Percentiles rank a stretch among this genome's conserved stretches.
phyloP scores from a whole-genome alignment of 2,888 invertebrate genomes.

The Trissonchulus sp. region DNA sequence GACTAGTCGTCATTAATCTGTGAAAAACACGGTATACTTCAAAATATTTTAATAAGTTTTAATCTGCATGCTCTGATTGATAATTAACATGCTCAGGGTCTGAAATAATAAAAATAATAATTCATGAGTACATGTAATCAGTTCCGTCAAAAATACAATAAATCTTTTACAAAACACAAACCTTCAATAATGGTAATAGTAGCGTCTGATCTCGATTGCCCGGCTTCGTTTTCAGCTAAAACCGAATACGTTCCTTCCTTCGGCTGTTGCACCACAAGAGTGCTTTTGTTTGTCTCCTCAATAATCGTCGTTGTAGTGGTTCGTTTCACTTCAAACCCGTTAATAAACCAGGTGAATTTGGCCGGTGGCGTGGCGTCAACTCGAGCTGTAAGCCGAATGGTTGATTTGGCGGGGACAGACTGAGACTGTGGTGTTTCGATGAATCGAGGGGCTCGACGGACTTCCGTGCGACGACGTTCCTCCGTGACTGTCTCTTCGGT shows the following conservation, averaged over 20 bases:
- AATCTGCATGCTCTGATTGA: too few relatives aligned
- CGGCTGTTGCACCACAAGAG: not conserved
- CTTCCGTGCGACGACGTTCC: not conserved
- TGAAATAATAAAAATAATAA: too few relatives aligned
- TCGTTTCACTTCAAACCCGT: constrained; percentile 17
- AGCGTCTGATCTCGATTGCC: constrained; percentile 60
- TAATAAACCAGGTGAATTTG: constrained; percentile 59
- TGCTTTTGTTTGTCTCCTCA: not conserved
- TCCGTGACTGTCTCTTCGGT: not conserved
- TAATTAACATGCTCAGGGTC: too few relatives aligned
- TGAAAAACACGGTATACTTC: too few relatives aligned
- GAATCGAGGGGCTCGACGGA: not conserved
- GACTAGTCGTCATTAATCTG: too few relatives aligned
- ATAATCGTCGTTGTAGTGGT: not conserved
- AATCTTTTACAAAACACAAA: not conserved
- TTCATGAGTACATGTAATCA: too few relatives aligned
- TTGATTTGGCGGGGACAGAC: not conserved
- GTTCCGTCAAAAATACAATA: too few relatives aligned
- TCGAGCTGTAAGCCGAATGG: constrained; percentile 60
- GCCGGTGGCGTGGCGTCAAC: constrained; percentile 65
- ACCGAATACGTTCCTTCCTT: constrained; percentile 69
- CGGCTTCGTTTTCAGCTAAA: constrained; percentile 79
- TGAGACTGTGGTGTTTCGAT: not conserved
- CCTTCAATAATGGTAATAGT: not conserved
- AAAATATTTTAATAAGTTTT: too few relatives aligned